Conservation (phyloP, 2,113 vertebrate species). For the Pollimyrus isidori region DNA sequence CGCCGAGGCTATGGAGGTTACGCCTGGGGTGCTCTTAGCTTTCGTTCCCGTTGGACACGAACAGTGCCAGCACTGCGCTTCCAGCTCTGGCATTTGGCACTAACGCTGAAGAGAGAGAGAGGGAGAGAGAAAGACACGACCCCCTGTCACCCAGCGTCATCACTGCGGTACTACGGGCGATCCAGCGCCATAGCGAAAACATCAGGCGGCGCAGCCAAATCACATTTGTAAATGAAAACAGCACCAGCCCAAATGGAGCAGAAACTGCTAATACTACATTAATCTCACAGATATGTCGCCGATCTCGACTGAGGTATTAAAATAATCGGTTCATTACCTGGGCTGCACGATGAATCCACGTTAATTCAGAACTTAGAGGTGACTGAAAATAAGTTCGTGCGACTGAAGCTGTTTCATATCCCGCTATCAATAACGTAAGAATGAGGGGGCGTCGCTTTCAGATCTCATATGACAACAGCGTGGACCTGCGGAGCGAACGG, state of each 20-base stretch:
- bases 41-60: conserved; percentile 60
- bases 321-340: conserved; percentile 38
- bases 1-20: conserved; percentile 59
- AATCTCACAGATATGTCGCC: neutral
- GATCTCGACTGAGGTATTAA: neutral
- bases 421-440: neutral
- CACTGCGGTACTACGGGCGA: neutral
- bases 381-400: neutral
- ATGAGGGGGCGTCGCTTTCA: neutral
- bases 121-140: neutral
- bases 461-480: conserved; percentile 43
- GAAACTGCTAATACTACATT: neutral
- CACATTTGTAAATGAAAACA: neutral
- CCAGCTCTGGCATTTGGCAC: conserved; percentile 75
- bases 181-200: neutral
- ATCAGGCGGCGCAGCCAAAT: neutral
- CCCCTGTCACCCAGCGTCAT: neutral
- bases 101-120: neutral
- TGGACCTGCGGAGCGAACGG: conserved; percentile 57
- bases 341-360: conserved; percentile 34
- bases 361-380: conserved; percentile 4
- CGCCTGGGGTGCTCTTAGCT: conserved; percentile 44
- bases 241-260: neutral
- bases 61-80: conserved; percentile 76
- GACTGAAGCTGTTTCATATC: conserved; percentile 43